Percentiles rank a stretch among this genome's conserved stretches.
Conservation (phyloP, 1,140 invertebrate species). For the Bombus ignitus region DNA sequence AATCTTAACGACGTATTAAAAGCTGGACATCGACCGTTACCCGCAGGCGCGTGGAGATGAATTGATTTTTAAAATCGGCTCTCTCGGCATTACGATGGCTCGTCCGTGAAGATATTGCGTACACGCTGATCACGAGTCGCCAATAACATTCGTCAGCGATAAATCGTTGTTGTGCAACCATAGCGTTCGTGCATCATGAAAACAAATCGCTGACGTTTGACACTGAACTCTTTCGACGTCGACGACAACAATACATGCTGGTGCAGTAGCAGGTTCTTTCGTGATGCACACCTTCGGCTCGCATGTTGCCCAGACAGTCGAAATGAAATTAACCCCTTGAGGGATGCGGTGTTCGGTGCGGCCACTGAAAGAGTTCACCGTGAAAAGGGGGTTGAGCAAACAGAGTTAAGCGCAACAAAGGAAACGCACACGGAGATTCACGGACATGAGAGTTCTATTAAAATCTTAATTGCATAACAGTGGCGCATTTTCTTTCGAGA, state of each 20-base stretch:
- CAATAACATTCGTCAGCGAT: slow-evolving; percentile 45
- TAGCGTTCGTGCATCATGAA: slow-evolving; percentile 27
- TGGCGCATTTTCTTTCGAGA: neutral
- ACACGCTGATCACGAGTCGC: slow-evolving; percentile 16
- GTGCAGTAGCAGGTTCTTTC: neutral
- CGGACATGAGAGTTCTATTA: too few species aligned
- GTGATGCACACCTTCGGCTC: neutral
- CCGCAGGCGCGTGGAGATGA: slow-evolving; percentile 5
- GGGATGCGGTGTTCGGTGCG: neutral
- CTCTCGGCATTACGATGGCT: neutral
- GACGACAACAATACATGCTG: neutral
- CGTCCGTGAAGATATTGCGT: slow-evolving; percentile 19
- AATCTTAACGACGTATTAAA: slow-evolving; percentile 9
- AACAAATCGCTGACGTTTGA: slow-evolving; percentile 56
- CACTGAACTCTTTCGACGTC: slow-evolving; percentile 44
- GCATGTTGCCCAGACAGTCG: neutral
- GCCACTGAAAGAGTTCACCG: neutral
- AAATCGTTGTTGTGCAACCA: slow-evolving; percentile 45
- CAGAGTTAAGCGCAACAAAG: slow-evolving; percentile 16
- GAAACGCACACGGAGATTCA: neutral
- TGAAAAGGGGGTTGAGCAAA: slow-evolving; percentile 3
- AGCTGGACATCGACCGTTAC: neutral
- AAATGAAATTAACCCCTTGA: slow-evolving; percentile 19
- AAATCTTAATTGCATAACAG: neutral
- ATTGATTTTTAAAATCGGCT: slow-evolving; percentile 35